Evolutionary conservation across 2,797 vertebrate genomes (phyloP), one percentile per base, ranked within the genome.

Genomic region (Propithecus perrieri): DNA sequence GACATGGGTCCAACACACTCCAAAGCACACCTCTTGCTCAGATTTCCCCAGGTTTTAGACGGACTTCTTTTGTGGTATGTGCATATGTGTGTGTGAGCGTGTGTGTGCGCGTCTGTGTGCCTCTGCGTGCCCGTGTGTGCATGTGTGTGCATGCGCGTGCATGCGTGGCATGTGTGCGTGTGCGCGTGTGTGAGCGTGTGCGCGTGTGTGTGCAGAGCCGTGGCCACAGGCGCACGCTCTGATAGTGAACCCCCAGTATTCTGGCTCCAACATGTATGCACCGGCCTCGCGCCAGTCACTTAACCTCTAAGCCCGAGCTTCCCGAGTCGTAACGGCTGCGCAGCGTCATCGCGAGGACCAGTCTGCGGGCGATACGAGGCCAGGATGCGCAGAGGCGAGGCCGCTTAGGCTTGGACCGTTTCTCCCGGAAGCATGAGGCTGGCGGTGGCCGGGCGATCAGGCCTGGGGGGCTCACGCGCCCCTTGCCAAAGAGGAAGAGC

Each of bases 181-280:
- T 2, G 30, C 2, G 65, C 3, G 46, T 43, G 22, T 35, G 28
- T 4, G 35, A 38, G 26, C 48, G 38, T 4, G 30, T n/a, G 3
- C 7, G 7, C 4, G 14, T 24, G 30, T 20, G 7, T 13, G 17
- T 2, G 14, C 13, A 15, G 10, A n/a, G 8, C 28, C 4, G 8
- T 28, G 76, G 46, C 22, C 46, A n/a, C 1, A 7, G 67, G 61
- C 17, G 48, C 11, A 2, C 20, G 17, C 53, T 95, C 55, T 74
- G 72, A 50, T 3, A 18, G 0, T 18, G 72, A 84, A 61, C 26
- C 13, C 84, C 53, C 17, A 28, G 3, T 61, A 14, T 14, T 85
- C 15, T 83, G 50, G 24, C 14, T 79, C 15, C 15, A 63, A 17
- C 4, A 35, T 0, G 0, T 38, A n/a, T 2, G 0, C 30, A 28